phyloP scores from a whole-genome alignment of 2,888 invertebrate genomes.

The Standfussiana lucernea region DNA sequence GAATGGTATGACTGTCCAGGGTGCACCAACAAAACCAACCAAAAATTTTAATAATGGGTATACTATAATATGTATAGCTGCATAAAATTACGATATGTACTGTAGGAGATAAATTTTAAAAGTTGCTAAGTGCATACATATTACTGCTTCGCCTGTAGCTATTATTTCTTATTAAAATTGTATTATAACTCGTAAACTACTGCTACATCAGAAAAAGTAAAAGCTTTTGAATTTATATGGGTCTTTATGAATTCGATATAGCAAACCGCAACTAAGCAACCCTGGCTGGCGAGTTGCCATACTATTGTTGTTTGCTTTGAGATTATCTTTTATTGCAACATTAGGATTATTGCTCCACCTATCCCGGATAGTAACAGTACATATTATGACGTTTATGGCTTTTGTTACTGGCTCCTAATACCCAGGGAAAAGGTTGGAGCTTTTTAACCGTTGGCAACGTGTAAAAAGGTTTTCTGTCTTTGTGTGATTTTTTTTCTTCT shows the following conservation, averaged over 20 bases:
- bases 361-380: neutral
- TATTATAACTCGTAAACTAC: neutral
- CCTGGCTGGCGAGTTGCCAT: slow-evolving; percentile 39
- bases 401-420: neutral
- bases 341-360: slow-evolving; percentile 22
- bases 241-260: slow-evolving; percentile 10
- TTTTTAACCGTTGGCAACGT: neutral
- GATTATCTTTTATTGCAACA: slow-evolving; percentile 35
- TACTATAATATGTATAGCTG: too few relatives aligned
- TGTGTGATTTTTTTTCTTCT: too few relatives aligned
- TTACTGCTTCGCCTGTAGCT: neutral
- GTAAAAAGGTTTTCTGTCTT: neutral
- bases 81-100: neutral
- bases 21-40: too few relatives aligned
- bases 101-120: neutral
- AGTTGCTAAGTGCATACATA: neutral
- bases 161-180: neutral
- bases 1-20: too few relatives aligned
- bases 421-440: neutral
- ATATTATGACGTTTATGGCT: neutral
- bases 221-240: slow-evolving; percentile 23
- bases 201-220: neutral
- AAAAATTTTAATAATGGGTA: too few relatives aligned
- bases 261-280: slow-evolving; percentile 18
- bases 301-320: slow-evolving; percentile 22